A percentile compares a stretch with the other conserved stretches of the same genome.
phyloP scores from a whole-genome alignment of 37 sponge, comb jelly and placozoan species.

The Sycon ciliatum region DNA sequence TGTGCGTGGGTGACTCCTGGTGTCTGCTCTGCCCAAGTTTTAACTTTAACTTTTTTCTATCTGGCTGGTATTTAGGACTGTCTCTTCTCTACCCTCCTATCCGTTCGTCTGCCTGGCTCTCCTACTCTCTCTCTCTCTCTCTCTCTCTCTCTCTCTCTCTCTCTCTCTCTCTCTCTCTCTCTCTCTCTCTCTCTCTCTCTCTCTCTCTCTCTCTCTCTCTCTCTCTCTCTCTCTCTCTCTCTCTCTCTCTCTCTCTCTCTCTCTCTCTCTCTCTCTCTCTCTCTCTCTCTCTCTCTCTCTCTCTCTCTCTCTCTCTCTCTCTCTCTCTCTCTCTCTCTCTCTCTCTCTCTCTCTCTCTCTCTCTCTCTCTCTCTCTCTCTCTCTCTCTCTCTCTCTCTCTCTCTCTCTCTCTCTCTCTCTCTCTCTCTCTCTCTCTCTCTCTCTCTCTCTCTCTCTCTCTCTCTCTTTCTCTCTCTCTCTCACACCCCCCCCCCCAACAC shows the following conservation, averaged over 20 bases:
- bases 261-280: not conserved
- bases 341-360: too few relatives aligned
- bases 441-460: too few relatives aligned
- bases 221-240: not conserved
- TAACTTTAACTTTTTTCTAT: not conserved
- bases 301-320: not conserved
- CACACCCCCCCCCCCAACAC: too few relatives aligned
- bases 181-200: conserved; percentile 1
- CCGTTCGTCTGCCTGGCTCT: not conserved
- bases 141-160: conserved; percentile 11
- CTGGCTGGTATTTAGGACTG: not conserved
- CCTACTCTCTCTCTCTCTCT: not conserved
- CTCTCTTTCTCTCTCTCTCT: too few relatives aligned
- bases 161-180: conserved; percentile 5
- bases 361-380: too few relatives aligned
- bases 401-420: too few relatives aligned
- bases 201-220: conserved; percentile 5
- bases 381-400: too few relatives aligned
- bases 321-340: not conserved
- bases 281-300: conserved; percentile 2
- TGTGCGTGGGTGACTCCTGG: not conserved
- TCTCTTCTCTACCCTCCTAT: not conserved
- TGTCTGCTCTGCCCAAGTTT: not conserved
- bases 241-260: not conserved
- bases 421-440: too few relatives aligned